phyloP scores from a whole-genome alignment of 53 echinoderm and acorn worm species.

The Apostichopus leukothele region DNA sequence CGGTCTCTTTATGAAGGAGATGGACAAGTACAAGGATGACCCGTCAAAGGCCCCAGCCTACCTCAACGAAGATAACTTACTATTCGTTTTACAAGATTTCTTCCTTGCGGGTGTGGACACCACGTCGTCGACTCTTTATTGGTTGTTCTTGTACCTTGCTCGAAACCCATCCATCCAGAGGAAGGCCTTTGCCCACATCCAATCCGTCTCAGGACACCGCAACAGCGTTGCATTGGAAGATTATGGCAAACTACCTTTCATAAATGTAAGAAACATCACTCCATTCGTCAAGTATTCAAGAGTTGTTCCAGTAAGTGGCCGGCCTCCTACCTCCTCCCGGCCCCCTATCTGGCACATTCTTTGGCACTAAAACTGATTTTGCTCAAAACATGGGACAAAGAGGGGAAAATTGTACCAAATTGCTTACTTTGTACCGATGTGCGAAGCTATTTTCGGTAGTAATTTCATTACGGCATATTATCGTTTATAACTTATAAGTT shows the following conservation, averaged over 20 bases:
- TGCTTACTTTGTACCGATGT: too few species aligned
- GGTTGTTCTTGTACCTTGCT: slow-evolving; percentile 16
- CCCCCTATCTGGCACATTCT: too few species aligned
- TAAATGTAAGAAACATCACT: slow-evolving; percentile 13
- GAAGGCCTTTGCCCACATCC: neutral
- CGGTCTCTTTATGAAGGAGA: slow-evolving; percentile 28
- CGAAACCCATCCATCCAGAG: slow-evolving; percentile 28
- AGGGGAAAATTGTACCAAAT: too few species aligned
- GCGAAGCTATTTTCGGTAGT: too few species aligned
- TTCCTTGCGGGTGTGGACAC: slow-evolving; percentile 27
- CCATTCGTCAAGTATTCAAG: too few species aligned
- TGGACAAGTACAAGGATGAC: slow-evolving; percentile 22
- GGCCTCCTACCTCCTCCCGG: too few species aligned
- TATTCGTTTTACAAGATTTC: slow-evolving; percentile 37
- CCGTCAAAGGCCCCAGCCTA: neutral
- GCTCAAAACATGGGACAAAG: too few species aligned
- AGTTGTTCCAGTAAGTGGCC: too few species aligned
- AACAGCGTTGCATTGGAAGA: slow-evolving; percentile 11
- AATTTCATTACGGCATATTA: too few species aligned
- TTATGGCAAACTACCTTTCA: slow-evolving; percentile 11
- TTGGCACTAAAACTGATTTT: too few species aligned
- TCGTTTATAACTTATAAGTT: too few species aligned
- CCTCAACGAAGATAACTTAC: slow-evolving; percentile 32
- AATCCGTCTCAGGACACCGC: neutral
- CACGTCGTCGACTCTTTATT: slow-evolving; percentile 1